Conservation (phyloP, 2,113 vertebrate genomes). For the Motacilla alba region DNA sequence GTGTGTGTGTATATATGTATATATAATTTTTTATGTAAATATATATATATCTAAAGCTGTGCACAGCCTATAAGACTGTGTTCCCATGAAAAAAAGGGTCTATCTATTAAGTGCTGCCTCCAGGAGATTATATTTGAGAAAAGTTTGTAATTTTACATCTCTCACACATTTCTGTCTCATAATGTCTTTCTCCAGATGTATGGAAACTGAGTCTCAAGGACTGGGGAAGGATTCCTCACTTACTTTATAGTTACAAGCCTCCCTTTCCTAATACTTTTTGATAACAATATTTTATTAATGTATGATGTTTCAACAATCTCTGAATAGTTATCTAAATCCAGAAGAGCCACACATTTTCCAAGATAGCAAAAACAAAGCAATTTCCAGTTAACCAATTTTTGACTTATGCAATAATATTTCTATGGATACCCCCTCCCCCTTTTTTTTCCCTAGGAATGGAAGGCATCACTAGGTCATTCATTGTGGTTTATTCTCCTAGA, state of each 20-base stretch:
- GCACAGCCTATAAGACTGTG: background rate
- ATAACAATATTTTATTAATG: background rate
- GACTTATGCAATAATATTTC: background rate
- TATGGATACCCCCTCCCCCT: accelerated
- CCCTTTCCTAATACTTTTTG: background rate
- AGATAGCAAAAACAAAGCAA: background rate
- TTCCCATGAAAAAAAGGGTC: background rate
- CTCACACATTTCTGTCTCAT: background rate
- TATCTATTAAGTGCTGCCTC: background rate
- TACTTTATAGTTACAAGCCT: background rate
- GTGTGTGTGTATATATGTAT: no score
- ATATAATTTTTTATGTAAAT: background rate
- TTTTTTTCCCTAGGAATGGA: background rate
- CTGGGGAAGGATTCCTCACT: background rate
- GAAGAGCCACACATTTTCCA: background rate
- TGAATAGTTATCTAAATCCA: background rate
- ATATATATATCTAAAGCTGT: background rate
- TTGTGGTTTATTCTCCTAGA: background rate
- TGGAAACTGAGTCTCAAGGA: background rate
- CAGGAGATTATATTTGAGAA: background rate
- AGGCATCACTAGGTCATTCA: background rate
- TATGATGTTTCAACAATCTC: background rate
- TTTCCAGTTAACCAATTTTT: background rate
- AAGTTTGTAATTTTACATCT: background rate
- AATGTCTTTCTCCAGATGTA: background rate